Evolutionary conservation across 2,888 invertebrate species (phyloP).

Genomic region (Drosophila sordidula): DNA sequence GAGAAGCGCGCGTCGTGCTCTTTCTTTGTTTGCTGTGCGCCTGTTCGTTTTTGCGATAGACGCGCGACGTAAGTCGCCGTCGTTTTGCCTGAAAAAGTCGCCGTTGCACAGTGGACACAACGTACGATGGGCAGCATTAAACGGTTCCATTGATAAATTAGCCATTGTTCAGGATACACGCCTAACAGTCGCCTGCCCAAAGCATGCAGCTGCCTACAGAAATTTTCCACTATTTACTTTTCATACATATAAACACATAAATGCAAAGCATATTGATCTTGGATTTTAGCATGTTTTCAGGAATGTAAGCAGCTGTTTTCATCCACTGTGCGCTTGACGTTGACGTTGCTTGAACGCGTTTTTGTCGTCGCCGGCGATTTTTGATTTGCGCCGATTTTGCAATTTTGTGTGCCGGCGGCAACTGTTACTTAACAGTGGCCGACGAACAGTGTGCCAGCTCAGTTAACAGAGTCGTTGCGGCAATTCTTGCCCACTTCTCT

Average conservation of each 20-base stretch:
- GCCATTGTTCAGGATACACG: neutral
- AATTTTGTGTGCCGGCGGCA: slow-evolving; percentile 66
- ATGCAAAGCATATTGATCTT: slow-evolving; percentile 15
- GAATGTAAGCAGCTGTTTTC: slow-evolving; percentile 16
- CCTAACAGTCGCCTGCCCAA: neutral
- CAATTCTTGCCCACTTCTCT: neutral
- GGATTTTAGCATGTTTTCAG: slow-evolving; percentile 6
- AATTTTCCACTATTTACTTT: slow-evolving; percentile 12
- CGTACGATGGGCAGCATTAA: slow-evolving; percentile 15
- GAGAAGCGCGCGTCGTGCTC: slow-evolving; percentile 18
- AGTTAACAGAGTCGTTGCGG: slow-evolving; percentile 37
- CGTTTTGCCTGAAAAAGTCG: slow-evolving; percentile 76
- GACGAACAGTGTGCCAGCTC: slow-evolving; percentile 12
- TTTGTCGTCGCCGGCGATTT: slow-evolving; percentile 80
- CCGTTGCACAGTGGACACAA: slow-evolving; percentile 63
- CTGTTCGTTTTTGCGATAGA: slow-evolving; percentile 85
- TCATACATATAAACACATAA: neutral
- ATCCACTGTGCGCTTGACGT: slow-evolving; percentile 52
- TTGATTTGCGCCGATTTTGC: slow-evolving; percentile 78
- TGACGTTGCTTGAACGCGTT: slow-evolving; percentile 57
- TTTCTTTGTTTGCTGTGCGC: slow-evolving; percentile 64
- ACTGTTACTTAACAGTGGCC: slow-evolving; percentile 56
- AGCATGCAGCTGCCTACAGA: slow-evolving; percentile 3
- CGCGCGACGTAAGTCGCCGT: slow-evolving; percentile 84
- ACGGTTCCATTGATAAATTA: slow-evolving; percentile 5